Conservation (phyloP, 2,113 vertebrate species). For the Megaceryle torquata region DNA sequence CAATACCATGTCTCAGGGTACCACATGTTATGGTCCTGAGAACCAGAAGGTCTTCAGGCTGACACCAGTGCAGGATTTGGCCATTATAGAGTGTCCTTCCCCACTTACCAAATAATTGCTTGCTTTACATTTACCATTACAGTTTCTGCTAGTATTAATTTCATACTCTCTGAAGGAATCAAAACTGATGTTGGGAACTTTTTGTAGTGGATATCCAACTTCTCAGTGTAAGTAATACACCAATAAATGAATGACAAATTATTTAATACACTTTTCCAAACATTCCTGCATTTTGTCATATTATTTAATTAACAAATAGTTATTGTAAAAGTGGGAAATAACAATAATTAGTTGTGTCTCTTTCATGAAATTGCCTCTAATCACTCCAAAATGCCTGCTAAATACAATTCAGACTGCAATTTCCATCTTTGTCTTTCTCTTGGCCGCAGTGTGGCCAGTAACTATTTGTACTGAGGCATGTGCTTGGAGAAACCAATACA, state of each 20-base stretch:
- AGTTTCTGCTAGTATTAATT: not conserved
- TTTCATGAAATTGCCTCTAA: not conserved
- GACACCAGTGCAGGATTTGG: not conserved
- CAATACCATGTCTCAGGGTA: not conserved
- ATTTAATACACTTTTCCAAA: not conserved
- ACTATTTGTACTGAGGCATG: not conserved
- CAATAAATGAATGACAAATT: not conserved
- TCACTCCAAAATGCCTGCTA: not conserved
- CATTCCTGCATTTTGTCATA: not conserved
- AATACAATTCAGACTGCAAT: not conserved
- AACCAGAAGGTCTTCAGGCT: not conserved
- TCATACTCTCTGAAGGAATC: not conserved
- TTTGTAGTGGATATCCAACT: not conserved
- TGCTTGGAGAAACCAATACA: not conserved
- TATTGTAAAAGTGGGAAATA: not conserved
- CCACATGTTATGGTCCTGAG: not conserved
- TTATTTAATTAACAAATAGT: constrained; percentile 2
- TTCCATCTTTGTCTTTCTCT: not conserved
- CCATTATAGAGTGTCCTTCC: not conserved
- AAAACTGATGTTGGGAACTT: not conserved
- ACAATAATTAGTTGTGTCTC: not conserved
- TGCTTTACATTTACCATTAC: not conserved
- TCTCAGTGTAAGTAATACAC: not conserved
- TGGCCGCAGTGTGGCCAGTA: not conserved
- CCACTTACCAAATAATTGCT: not conserved